A percentile compares a stretch with the other conserved stretches of the same genome.
These are phyloP conservation scores for Chauna torquata DNA, from an alignment of 2,113 vertebrate species.

Conservation along the genomic window DNA sequence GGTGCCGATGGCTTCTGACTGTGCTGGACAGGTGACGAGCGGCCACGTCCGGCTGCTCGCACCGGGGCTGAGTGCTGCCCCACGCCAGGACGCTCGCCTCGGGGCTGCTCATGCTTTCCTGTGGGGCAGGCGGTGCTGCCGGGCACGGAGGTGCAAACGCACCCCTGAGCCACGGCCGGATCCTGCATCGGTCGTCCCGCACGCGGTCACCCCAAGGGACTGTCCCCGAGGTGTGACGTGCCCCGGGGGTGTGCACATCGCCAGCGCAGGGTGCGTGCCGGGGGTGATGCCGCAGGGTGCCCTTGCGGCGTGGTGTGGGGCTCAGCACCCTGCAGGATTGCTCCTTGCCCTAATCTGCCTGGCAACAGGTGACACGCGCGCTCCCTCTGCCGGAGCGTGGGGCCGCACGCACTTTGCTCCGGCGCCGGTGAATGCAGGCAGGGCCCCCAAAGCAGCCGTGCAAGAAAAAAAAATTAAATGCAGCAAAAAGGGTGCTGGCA, in stretches of 20 bases:
- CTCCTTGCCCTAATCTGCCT: background rate
- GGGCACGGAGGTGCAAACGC: background rate
- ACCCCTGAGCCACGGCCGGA: background rate
- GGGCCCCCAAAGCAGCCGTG: background rate
- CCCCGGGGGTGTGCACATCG: fast-evolving
- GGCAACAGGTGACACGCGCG: background rate
- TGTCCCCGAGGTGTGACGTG: fast-evolving
- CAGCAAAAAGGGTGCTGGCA: background rate
- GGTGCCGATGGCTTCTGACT: conserved; percentile 59
- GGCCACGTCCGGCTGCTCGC: background rate
- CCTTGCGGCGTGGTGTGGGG: too few species aligned
- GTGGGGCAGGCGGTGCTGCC: background rate
- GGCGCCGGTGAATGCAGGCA: background rate
- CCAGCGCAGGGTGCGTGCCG: fast-evolving
- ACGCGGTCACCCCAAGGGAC: background rate
- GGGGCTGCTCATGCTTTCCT: background rate
- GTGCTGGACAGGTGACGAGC: conserved; percentile 59
- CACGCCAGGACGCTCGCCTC: background rate
- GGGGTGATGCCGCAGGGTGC: background rate
- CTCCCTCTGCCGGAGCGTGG: background rate
- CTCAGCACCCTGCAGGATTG: background rate
- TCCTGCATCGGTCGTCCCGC: background rate
- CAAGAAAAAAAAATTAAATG: background rate
- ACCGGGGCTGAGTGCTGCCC: background rate
- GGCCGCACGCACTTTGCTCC: background rate